Conservation (phyloP, 2,797 vertebrate species). For the Cygnus olor region DNA sequence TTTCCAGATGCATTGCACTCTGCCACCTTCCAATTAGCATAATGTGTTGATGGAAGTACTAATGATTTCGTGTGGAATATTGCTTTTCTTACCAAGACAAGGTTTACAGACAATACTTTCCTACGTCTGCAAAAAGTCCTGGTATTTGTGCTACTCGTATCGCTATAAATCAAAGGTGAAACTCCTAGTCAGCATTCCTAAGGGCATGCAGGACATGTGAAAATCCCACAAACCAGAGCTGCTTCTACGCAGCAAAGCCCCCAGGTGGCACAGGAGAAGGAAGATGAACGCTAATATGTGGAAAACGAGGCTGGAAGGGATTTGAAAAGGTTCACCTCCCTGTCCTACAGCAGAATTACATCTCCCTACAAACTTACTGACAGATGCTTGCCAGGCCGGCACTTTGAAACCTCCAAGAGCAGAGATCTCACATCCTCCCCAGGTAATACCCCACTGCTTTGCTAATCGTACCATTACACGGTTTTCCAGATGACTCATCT, state of each 20-base stretch:
- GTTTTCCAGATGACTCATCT: not conserved
- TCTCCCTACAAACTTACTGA: not conserved
- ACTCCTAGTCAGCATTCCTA: not conserved
- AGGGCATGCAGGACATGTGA: not conserved
- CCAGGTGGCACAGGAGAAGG: not conserved
- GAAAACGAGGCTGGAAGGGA: not conserved
- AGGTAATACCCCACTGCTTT: not conserved
- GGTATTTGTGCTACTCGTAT: not conserved
- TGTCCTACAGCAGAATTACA: not conserved
- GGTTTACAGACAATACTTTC: not conserved
- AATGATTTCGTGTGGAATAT: not conserved
- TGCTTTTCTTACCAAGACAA: not conserved
- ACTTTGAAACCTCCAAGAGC: not conserved
- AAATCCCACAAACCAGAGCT: not conserved
- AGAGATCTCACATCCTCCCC: not conserved
- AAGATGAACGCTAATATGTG: not conserved
- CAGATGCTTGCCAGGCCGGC: not conserved
- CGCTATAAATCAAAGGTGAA: not conserved
- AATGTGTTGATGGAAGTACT: rapidly evolving
- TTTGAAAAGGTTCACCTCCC: not conserved
- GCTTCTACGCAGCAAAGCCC: not conserved
- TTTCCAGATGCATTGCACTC: not conserved
- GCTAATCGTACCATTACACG: not conserved
- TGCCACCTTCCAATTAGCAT: not conserved
- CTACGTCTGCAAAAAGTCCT: not conserved